Base-by-base conservation (phyloP, 2,113 vertebrate species). In the Dolichallabes microphthalmus region DNA sequence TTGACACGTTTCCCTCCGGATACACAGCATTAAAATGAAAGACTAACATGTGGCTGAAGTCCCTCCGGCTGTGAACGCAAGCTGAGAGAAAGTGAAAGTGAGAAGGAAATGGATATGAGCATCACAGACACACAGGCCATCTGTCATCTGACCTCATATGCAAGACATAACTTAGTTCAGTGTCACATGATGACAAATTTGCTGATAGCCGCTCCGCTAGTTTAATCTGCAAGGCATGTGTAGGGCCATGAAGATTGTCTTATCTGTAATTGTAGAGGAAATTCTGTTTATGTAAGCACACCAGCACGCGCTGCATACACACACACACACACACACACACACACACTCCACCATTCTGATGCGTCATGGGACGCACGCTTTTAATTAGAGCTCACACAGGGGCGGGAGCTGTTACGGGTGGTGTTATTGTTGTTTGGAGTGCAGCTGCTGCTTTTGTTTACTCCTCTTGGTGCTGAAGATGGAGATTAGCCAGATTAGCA, bases 401-500 rank as follows among this genome's bases (percentile, higher is more conserved):
- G n/a, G 64, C 39, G 77, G 52, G 9, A 45, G 61, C 35, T 80
- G 82, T 53, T 79, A 52, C 79, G 57, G 71, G n/a, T 53, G 85
- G n/a, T 86, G 82, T 63, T 88, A 74, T 81, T 82, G 80, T 45
- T 78, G 82, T 86, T 85, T 30, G 52, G 57, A 74, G 74, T 80
- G 82, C 58, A 81, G 78, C 78, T 85, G 88, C 80, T 86, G 57
- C 76, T 58, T 82, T 84, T 86, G 88, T 85, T 88, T 88, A 79
- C 82, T 84, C 68, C 71, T 64, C 32, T 73, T 82, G 66, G 77
- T 82, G 53, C 9, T 4, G 22, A 83, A 17, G 32, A 63, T 85
- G 85, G 64, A 88, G 75, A 61, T 57, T 61, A 45, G 57, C 85
- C 76, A 66, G 35, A 45, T 45, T 45, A 45, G 32, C 35, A 55